phyloP scores from a whole-genome alignment of 30 jellyfish, hydroid and myxozoan genomes.

The Morbakka virulenta region DNA sequence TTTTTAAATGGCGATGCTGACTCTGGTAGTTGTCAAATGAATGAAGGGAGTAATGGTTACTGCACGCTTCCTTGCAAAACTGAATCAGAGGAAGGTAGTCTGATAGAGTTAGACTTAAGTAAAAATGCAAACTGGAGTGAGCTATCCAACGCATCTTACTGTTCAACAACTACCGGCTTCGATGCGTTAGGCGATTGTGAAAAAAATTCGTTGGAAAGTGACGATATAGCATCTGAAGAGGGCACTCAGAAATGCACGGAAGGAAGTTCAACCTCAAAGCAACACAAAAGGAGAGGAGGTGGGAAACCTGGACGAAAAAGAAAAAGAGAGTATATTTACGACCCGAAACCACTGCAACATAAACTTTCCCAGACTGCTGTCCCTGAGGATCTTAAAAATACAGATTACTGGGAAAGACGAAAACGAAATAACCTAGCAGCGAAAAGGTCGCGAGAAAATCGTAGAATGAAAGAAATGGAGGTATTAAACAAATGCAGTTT shows the following conservation, averaged over 20 bases:
- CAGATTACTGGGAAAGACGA: slow-evolving; percentile 85
- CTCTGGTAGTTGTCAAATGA: no score
- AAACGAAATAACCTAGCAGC: slow-evolving; percentile 86
- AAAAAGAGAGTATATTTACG: slow-evolving; percentile 71
- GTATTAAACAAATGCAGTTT: slow-evolving; percentile 45
- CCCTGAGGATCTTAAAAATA: slow-evolving; percentile 67
- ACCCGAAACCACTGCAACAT: slow-evolving; percentile 90
- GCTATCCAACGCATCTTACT: background rate
- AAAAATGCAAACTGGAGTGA: background rate
- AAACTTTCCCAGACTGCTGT: slow-evolving; percentile 65
- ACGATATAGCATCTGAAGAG: background rate
- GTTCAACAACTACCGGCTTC: background rate
- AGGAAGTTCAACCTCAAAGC: background rate
- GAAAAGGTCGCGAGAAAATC: slow-evolving; percentile 84
- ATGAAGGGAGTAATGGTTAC: no score
- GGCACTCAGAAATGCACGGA: background rate
- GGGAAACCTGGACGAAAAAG: slow-evolving; percentile 28
- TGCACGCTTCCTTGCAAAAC: no score
- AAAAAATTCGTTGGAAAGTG: background rate
- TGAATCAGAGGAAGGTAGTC: background rate
- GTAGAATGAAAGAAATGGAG: slow-evolving; percentile 85
- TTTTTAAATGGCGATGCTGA: background rate
- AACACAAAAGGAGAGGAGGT: background rate
- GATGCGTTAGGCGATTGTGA: background rate
- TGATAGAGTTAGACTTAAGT: background rate